A percentile compares a stretch with the other conserved stretches of the same genome.
These are phyloP conservation scores for Semnornis frantzii DNA, from an alignment of 2,113 vertebrate species.

Conservation along the genomic window DNA sequence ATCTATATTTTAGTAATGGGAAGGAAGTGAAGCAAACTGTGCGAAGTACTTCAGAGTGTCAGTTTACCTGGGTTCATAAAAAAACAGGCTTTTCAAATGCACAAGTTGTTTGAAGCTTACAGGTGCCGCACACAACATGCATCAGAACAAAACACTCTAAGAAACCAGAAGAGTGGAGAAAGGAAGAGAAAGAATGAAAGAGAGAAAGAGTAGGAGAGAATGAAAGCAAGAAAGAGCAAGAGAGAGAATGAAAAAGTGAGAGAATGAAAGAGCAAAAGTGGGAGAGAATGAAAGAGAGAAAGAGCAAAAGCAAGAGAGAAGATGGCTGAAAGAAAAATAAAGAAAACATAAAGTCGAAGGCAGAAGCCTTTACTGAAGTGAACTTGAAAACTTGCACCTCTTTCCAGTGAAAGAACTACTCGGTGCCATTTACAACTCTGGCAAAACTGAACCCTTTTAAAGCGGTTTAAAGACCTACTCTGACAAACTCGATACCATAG, in stretches of 20 bases:
- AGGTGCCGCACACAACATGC: background rate
- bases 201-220: background rate
- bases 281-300: background rate
- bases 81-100: background rate
- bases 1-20: slow-evolving; percentile 27
- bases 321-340: background rate
- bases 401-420: background rate
- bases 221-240: background rate
- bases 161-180: background rate
- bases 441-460: background rate
- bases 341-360: background rate
- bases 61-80: background rate
- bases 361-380: background rate
- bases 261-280: background rate
- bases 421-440: background rate
- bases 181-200: background rate
- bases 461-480: background rate
- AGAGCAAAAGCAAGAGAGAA: background rate
- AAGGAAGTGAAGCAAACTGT: slow-evolving; percentile 43
- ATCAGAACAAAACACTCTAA: background rate
- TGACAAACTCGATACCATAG: background rate
- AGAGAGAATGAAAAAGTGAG: background rate
- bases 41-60: background rate
- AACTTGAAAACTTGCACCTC: background rate
- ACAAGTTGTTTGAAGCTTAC: background rate